phyloP scores from a whole-genome alignment of 2,888 invertebrate genomes.

The Entomobrya proxima region DNA sequence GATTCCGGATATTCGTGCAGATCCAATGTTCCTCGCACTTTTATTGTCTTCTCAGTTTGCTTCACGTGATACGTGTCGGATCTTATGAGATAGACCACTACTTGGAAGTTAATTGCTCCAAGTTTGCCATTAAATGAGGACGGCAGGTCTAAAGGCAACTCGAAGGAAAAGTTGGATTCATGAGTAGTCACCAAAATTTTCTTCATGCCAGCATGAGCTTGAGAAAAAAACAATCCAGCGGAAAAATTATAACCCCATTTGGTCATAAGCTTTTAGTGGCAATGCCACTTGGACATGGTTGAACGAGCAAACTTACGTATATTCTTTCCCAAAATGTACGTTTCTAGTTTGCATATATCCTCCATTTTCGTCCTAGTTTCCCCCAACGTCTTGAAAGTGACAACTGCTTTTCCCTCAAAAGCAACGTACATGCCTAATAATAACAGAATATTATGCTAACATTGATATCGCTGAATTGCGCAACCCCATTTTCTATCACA shows the following conservation, averaged over 20 bases:
- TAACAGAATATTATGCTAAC: conserved; percentile 8
- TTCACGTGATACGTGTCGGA: conserved; percentile 71
- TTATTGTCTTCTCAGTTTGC: conserved; percentile 70
- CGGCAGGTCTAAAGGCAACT: conserved; percentile 69
- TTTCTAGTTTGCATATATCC: conserved; percentile 65
- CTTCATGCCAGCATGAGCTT: conserved; percentile 69
- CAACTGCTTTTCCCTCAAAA: conserved; percentile 69
- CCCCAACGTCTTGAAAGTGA: conserved; percentile 68
- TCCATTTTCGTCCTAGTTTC: conserved; percentile 67
- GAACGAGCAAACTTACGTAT: conserved; percentile 60
- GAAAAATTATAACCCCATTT: too few relatives aligned
- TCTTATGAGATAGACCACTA: conserved; percentile 68
- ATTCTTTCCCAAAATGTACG: conserved; percentile 68
- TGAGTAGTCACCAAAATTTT: conserved; percentile 64
- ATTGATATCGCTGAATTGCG: neutral
- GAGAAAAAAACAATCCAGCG: neutral
- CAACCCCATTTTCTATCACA: neutral
- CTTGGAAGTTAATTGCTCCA: conserved; percentile 70
- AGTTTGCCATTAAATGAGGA: conserved; percentile 68
- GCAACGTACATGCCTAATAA: conserved; percentile 67
- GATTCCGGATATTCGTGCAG: conserved; percentile 67
- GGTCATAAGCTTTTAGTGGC: neutral
- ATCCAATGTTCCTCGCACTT: conserved; percentile 69
- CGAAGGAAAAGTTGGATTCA: conserved; percentile 67
- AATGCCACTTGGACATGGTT: neutral